Evolutionary conservation across 2,797 vertebrate species (phyloP).

Genomic region (Hippopotamyrus pictus): DNA sequence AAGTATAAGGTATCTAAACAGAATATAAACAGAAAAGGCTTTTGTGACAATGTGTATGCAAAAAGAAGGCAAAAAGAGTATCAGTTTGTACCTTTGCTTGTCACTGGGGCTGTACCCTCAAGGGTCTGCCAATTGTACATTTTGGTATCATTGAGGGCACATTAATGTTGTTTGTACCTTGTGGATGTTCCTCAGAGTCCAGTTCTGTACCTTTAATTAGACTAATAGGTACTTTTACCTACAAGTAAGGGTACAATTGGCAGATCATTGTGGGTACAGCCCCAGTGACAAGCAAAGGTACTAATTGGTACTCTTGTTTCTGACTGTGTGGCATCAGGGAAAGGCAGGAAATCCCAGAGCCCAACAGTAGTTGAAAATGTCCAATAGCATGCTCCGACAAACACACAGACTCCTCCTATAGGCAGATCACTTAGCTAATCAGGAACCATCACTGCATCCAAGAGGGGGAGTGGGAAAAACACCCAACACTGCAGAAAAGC

Average conservation of each 20-base stretch:
- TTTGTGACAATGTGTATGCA: neutral
- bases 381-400: neutral
- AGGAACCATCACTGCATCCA: neutral
- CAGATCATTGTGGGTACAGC: neutral
- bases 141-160: neutral
- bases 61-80: neutral
- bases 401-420: neutral
- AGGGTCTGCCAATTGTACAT: neutral
- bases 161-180: neutral
- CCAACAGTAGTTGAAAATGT: neutral
- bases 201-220: neutral
- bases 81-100: neutral
- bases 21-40: neutral
- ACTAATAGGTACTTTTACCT: neutral
- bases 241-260: neutral
- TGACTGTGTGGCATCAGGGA: neutral
- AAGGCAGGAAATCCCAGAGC: neutral
- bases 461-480: neutral
- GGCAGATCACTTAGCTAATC: neutral
- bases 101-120: neutral
- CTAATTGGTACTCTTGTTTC: neutral
- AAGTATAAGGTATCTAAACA: neutral
- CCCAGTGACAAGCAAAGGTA: neutral
- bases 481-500: neutral
- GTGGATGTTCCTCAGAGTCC: neutral